Conservation (phyloP, 2,888 invertebrate species). For the Temnothorax rugatulus region DNA sequence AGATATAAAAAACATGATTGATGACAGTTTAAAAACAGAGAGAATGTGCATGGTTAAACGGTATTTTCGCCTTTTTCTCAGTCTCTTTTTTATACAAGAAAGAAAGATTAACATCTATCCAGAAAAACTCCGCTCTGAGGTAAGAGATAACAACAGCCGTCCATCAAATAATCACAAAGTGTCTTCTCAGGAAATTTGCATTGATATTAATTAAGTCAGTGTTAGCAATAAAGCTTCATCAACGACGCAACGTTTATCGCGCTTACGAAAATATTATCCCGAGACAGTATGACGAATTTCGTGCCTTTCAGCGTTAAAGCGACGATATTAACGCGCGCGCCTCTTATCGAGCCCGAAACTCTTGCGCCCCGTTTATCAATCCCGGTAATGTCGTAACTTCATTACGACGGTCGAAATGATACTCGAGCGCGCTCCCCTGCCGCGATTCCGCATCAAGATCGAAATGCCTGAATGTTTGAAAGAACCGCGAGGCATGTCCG, state of each 20-base stretch:
- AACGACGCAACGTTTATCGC: constrained; percentile 4
- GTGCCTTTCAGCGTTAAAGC: constrained; percentile 25
- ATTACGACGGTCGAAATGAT: constrained; percentile 33
- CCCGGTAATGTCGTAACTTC: constrained; percentile 48
- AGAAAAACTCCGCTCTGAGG: background rate
- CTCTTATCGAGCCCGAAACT: constrained; percentile 25
- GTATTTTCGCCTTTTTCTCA: background rate
- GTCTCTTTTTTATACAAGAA: background rate
- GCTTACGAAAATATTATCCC: constrained; percentile 37
- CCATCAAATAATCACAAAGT: constrained; percentile 11
- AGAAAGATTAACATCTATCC: background rate
- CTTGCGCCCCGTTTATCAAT: constrained; percentile 44
- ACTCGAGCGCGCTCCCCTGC: constrained; percentile 10
- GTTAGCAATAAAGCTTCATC: constrained; percentile 7
- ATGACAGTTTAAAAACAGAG: background rate
- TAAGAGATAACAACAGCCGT: constrained; percentile 7
- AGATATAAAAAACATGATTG: background rate
- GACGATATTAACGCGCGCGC: constrained; percentile 32
- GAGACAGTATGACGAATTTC: constrained; percentile 34
- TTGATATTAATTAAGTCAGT: constrained; percentile 45
- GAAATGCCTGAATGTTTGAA: constrained; percentile 35
- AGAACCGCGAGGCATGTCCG: constrained; percentile 47
- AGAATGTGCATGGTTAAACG: background rate
- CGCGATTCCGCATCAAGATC: constrained; percentile 37
- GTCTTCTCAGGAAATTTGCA: constrained; percentile 5